Evolutionary conservation across 2,113 vertebrate genomes (phyloP).

Genomic region (Perognathus longimembris): DNA sequence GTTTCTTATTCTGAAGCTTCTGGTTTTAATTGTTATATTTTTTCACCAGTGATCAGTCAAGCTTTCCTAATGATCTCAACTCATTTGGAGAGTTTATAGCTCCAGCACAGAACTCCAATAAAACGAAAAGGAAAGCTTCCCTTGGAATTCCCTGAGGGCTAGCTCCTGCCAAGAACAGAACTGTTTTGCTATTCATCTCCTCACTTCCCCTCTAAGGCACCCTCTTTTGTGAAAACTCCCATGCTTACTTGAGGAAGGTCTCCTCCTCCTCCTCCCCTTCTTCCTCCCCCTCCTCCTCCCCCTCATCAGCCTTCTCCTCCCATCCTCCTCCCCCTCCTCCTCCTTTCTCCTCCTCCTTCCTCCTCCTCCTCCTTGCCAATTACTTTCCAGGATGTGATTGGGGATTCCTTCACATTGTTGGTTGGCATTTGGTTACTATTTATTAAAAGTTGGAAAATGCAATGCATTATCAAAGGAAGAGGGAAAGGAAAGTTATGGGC

Average conservation of each 20-base stretch:
- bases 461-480: not conserved
- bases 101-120: conserved; percentile 85
- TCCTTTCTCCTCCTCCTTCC: too few relatives aligned
- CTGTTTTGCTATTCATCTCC: conserved; percentile 70
- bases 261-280: not conserved
- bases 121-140: conserved; percentile 82
- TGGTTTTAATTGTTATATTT: conserved; percentile 89
- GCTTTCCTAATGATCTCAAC: conserved; percentile 89
- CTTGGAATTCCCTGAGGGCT: conserved; percentile 82
- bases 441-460: not conserved
- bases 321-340: not conserved
- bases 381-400: not conserved
- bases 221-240: not conserved
- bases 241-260: not conserved
- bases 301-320: too few relatives aligned
- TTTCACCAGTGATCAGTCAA: conserved; percentile 88
- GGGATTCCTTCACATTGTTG: not conserved
- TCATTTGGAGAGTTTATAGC: conserved; percentile 88
- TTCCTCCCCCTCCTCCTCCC: too few relatives aligned
- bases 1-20: conserved; percentile 74
- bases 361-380: too few relatives aligned
- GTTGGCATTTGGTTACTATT: not conserved
- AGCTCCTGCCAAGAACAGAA: conserved; percentile 82
- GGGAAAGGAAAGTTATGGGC: not conserved
- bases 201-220: not conserved